phyloP scores from a whole-genome alignment of 2,888 invertebrate genomes.

The Dendrolimus houi region DNA sequence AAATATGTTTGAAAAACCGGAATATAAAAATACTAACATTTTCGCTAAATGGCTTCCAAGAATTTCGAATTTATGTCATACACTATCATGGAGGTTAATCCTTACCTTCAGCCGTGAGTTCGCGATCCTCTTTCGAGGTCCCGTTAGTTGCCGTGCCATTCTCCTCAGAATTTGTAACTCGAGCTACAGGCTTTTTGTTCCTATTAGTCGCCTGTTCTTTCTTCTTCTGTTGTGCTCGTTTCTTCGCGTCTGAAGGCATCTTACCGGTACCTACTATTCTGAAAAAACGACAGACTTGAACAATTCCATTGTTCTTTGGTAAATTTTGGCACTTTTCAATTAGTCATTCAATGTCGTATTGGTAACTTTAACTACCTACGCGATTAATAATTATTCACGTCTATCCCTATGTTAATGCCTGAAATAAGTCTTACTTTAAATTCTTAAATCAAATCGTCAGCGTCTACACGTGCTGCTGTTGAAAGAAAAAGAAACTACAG shows the following conservation, averaged over 20 bases:
- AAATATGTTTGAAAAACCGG: not conserved
- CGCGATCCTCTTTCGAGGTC: constrained; percentile 66
- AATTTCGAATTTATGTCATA: no score
- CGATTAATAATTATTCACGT: no score
- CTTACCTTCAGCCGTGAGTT: constrained; percentile 84
- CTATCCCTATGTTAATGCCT: not conserved
- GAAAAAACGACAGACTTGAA: constrained; percentile 21
- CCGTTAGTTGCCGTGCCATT: constrained; percentile 72
- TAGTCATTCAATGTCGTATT: not conserved
- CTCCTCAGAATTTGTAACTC: constrained; percentile 69
- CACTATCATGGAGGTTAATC: not conserved
- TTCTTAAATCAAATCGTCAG: constrained; percentile 47
- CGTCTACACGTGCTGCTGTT: constrained; percentile 70
- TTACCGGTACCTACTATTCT: constrained; percentile 26
- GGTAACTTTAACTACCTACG: no score
- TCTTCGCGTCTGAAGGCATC: constrained; percentile 99
- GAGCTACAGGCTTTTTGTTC: constrained; percentile 70
- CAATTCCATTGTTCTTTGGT: not conserved
- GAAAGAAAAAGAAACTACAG: constrained; percentile 42
- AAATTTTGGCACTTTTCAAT: not conserved
- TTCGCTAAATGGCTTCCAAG: no score
- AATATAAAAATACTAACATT: no score
- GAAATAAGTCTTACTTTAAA: not conserved
- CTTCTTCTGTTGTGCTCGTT: constrained; percentile 97
- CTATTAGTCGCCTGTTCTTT: constrained; percentile 93